A percentile compares a stretch with the other conserved stretches of the same genome.
Conservation (phyloP, 2,888 invertebrate genomes). For the Megaustenia siamemsis region DNA sequence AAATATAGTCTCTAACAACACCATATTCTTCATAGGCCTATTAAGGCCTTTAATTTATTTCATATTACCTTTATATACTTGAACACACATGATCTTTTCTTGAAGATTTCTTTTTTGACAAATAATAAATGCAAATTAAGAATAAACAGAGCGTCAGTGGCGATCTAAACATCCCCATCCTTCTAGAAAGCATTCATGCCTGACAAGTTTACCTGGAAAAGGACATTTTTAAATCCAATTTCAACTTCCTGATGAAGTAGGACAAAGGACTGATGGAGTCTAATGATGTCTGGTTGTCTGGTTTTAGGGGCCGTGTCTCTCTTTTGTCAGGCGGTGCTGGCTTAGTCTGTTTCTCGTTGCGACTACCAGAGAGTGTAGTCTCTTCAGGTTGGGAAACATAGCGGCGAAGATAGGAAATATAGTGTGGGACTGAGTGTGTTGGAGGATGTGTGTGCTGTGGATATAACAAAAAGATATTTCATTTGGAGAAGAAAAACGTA, state of each 20-base stretch:
- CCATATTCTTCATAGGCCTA: too few relatives aligned
- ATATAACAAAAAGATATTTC: conserved; percentile 18
- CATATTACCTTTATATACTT: too few relatives aligned
- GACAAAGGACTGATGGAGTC: conserved; percentile 90
- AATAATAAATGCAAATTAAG: background rate
- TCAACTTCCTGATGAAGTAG: conserved; percentile 91
- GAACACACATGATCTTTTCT: too few relatives aligned
- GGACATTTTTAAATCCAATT: conserved; percentile 90
- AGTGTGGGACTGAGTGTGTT: conserved; percentile 67
- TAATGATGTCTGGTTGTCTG: conserved; percentile 18
- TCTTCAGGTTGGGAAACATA: conserved; percentile 57
- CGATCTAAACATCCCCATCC: too few relatives aligned
- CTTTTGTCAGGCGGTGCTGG: background rate
- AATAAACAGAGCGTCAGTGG: background rate
- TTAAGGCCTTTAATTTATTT: too few relatives aligned
- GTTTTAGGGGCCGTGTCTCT: background rate
- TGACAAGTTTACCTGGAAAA: conserved; percentile 88
- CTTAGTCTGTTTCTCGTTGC: background rate
- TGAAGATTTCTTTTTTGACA: too few relatives aligned
- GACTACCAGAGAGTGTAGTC: conserved; percentile 26
- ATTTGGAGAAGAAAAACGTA: too few relatives aligned
- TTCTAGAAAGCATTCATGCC: too few relatives aligned
- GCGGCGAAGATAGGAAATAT: conserved; percentile 66
- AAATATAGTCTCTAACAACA: too few relatives aligned
- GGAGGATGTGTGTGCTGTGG: conserved; percentile 68